Evolutionary conservation across 2,797 vertebrate species (phyloP).

Genomic region (Steatocranus sp.): DNA sequence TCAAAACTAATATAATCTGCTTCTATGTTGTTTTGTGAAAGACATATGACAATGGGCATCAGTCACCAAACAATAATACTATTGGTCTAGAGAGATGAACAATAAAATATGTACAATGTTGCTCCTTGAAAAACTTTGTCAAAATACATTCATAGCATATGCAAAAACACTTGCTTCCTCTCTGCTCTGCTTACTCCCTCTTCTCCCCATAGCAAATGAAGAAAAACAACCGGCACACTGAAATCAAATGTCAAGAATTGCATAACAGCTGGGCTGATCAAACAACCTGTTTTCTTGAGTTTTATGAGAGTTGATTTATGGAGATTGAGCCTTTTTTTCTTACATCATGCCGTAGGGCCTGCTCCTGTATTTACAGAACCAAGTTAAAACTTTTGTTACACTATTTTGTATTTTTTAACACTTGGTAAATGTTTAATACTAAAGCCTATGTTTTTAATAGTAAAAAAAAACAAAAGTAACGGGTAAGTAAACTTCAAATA

Average conservation of each 20-base stretch:
- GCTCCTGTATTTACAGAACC: background rate
- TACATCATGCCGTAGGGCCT: background rate
- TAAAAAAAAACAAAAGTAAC: background rate
- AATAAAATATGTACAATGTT: background rate
- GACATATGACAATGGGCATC: background rate
- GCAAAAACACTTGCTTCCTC: background rate
- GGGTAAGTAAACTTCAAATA: background rate
- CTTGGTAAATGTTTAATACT: background rate
- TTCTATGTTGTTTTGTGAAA: background rate
- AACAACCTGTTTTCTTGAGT: constrained; percentile 3
- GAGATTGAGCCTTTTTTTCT: background rate
- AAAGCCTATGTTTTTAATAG: background rate
- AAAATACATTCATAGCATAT: background rate
- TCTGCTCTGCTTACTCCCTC: background rate
- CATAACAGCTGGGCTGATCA: constrained; percentile 12
- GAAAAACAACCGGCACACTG: constrained; percentile 14
- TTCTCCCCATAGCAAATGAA: background rate
- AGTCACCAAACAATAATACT: background rate
- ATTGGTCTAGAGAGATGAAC: background rate
- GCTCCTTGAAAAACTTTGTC: background rate
- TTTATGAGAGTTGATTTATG: constrained; percentile 24
- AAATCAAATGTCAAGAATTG: constrained; percentile 51
- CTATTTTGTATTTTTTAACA: background rate
- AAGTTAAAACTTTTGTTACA: background rate
- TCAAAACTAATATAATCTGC: background rate